phyloP scores from a whole-genome alignment of 2,888 invertebrate species.

The Phragmatobia fuliginosa region DNA sequence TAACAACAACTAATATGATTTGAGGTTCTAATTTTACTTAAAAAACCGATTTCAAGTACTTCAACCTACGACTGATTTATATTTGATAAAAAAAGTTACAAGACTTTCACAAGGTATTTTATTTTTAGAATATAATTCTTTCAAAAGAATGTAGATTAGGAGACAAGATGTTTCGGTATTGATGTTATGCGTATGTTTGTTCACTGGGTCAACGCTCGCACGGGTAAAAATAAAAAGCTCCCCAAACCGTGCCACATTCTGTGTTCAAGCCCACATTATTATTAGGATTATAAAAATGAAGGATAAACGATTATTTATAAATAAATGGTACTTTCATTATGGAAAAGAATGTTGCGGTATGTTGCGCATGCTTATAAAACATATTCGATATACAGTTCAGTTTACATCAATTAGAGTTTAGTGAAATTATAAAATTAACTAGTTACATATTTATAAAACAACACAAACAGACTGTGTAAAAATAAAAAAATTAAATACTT shows the following conservation, averaged over 20 bases:
- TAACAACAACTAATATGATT: slow-evolving; percentile 8
- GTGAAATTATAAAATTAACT: background rate
- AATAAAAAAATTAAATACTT: too few relatives aligned
- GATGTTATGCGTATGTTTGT: slow-evolving; percentile 51
- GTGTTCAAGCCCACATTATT: slow-evolving; percentile 37
- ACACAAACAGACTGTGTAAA: too few relatives aligned
- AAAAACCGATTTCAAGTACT: too few relatives aligned
- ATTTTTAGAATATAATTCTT: slow-evolving; percentile 21
- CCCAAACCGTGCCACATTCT: slow-evolving; percentile 58
- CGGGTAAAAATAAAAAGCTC: slow-evolving; percentile 72
- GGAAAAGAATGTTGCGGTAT: background rate
- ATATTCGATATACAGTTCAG: background rate
- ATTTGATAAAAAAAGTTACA: too few relatives aligned
- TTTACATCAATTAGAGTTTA: background rate
- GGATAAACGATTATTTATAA: slow-evolving; percentile 31
- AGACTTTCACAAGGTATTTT: background rate
- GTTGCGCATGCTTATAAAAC: background rate
- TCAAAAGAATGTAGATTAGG: slow-evolving; percentile 26
- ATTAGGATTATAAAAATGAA: slow-evolving; percentile 31
- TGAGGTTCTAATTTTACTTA: background rate
- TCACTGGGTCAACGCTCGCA: slow-evolving; percentile 64
- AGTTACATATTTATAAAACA: background rate
- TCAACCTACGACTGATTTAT: too few relatives aligned
- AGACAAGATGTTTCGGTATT: slow-evolving; percentile 40
- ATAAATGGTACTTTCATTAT: slow-evolving; percentile 29